Percentiles rank a stretch among this genome's conserved stretches.
These are phyloP conservation scores for Parambassis ranga DNA, from an alignment of 2,797 vertebrate genomes.

Conservation along the genomic window DNA sequence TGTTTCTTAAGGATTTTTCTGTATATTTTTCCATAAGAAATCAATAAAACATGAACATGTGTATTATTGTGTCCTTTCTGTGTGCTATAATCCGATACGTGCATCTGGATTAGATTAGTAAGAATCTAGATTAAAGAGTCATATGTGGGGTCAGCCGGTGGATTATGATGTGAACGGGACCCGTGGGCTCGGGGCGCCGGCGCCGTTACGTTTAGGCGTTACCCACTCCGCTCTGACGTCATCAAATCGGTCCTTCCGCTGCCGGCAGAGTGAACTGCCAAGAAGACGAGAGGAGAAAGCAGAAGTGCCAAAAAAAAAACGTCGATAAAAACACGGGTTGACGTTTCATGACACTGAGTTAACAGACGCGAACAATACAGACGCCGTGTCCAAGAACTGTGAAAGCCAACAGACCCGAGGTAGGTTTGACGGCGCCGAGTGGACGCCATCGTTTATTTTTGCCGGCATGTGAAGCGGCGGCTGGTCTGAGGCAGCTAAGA, in stretches of 20 bases:
- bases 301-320: slow-evolving; percentile 33
- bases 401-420: slow-evolving; percentile 16
- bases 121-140: too few relatives aligned
- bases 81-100: too few relatives aligned
- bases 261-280: slow-evolving; percentile 54
- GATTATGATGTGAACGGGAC: too few relatives aligned
- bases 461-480: slow-evolving; percentile 38
- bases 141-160: too few relatives aligned
- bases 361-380: neutral
- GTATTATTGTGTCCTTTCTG: too few relatives aligned
- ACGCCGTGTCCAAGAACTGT: neutral
- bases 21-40: too few relatives aligned
- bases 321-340: neutral
- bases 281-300: slow-evolving; percentile 43
- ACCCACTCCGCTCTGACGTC: slow-evolving; percentile 33
- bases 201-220: slow-evolving; percentile 46
- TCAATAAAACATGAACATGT: too few relatives aligned
- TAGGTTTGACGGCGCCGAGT: slow-evolving; percentile 1
- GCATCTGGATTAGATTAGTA: too few relatives aligned
- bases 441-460: neutral
- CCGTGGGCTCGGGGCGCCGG: too few relatives aligned
- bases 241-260: slow-evolving; percentile 47
- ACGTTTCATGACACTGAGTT: neutral
- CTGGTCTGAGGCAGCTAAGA: neutral
- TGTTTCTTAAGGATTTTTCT: too few relatives aligned